A percentile compares a stretch with the other conserved stretches of the same genome.
Conservation (phyloP, 2,888 invertebrate species). For the Laspeyria flexula region DNA sequence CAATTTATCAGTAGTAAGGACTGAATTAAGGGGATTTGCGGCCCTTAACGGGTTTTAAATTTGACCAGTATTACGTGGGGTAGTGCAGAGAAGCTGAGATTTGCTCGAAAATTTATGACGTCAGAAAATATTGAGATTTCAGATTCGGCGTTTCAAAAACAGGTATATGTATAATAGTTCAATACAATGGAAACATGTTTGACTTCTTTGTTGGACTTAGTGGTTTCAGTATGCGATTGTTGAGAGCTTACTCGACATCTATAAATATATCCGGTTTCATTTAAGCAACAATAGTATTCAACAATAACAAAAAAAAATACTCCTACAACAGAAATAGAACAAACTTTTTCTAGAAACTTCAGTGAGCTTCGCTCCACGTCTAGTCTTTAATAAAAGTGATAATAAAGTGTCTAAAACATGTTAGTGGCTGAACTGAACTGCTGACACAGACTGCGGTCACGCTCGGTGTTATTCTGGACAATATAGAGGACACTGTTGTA, state of each 20-base stretch:
- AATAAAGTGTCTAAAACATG: conserved; percentile 1
- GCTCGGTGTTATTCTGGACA: background rate
- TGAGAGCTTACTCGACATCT: no score
- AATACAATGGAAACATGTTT: no score
- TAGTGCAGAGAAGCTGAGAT: conserved; percentile 5
- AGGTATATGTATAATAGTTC: no score
- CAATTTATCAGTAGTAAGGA: conserved; percentile 66
- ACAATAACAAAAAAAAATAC: background rate
- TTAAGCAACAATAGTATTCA: no score
- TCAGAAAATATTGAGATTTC: background rate
- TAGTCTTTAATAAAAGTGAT: background rate
- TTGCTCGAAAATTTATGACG: conserved; percentile 6
- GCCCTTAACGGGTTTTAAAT: conserved; percentile 61
- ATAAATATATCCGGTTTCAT: no score
- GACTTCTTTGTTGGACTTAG: no score
- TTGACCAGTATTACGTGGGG: conserved; percentile 34
- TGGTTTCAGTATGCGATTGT: no score
- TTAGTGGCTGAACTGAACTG: background rate
- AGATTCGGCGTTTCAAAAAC: background rate
- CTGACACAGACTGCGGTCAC: background rate
- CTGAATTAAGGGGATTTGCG: conserved; percentile 68
- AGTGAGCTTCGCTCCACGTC: background rate
- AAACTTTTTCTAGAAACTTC: background rate
- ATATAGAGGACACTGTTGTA: background rate
- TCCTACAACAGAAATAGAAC: background rate